Base-by-base conservation (phyloP, 2,113 vertebrate species). In the Osmerus mordax region DNA sequence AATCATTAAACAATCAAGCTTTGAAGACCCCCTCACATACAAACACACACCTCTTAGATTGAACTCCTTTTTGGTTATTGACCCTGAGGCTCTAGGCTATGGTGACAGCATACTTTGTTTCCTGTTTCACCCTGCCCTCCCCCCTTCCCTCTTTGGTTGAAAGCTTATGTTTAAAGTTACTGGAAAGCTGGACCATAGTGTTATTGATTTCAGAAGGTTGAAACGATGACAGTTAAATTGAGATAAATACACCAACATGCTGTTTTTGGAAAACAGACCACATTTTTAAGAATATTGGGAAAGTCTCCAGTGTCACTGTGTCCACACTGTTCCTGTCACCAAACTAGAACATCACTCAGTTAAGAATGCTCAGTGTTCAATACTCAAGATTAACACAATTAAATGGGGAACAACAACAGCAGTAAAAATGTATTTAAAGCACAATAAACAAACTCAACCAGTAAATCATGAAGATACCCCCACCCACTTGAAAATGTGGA, bases 1-100 rank as follows among this genome's bases (percentile, higher is more conserved):
- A 52, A 77, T 83, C 74, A 80, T 79, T 81, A 68, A 78, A 62
- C 66, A 67, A 75, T 83, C 74, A 73, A 23, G 47, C 71, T 71
- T 32, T 70, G 63, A 79, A 68, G 29, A 71, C 54, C 52, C 2
- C 11, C 56, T 65, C 61, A 59, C 18, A 71, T 68, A 74, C 73
- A 68, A 74, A 70, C 59, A 55, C 58, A 56, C 54, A 41, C n/a
- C n/a, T 47, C 41, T 41, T 19, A 51, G 64, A 51, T 65, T 65
- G 32, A 16, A 14, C 64, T 65, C 41, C 18, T 65, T 11, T 65
- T 23, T 14, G 8, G 36, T 47, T 75, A 77, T 74, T 81, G 71
- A 79, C 66, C 63, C 29, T 19, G 66, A 3, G 1, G 23, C 60
- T 52, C 55, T 8, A 41, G 25, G 70, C 62, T n/a, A 58, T 3